Evolutionary conservation across 92 coral and sea anemone species (phyloP).

Genomic region (Epizoanthus rinbou): DNA sequence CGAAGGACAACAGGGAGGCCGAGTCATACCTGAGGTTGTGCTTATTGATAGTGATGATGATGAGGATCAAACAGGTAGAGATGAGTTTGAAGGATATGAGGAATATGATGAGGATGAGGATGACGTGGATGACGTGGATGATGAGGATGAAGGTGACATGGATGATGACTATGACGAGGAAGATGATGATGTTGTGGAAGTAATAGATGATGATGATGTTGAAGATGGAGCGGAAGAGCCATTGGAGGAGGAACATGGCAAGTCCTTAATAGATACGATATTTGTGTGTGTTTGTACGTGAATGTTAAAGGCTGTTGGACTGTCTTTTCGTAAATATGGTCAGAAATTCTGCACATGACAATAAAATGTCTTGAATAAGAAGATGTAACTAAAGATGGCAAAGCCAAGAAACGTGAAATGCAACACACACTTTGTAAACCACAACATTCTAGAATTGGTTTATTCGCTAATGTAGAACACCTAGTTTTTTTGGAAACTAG

Average conservation of each 20-base stretch:
- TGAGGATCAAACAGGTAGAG: constrained; percentile 65
- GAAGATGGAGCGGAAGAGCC: constrained; percentile 45
- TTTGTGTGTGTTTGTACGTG: too few relatives aligned
- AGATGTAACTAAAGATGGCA: too few relatives aligned
- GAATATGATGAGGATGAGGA: constrained; percentile 9
- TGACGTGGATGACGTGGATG: constrained; percentile 14
- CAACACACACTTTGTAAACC: too few relatives aligned
- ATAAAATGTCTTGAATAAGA: too few relatives aligned
- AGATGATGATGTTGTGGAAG: constrained; percentile 50
- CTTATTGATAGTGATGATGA: constrained; percentile 88
- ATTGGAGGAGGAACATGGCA: constrained; percentile 29
- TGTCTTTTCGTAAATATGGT: too few relatives aligned
- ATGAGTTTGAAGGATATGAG: constrained; percentile 48
- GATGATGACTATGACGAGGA: constrained; percentile 42
- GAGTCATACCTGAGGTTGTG: constrained; percentile 74
- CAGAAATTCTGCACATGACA: too few relatives aligned
- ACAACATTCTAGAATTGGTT: too few relatives aligned
- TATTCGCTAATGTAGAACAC: too few relatives aligned
- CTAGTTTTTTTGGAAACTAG: too few relatives aligned
- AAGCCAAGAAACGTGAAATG: too few relatives aligned
- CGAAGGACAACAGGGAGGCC: background rate
- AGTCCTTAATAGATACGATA: background rate
- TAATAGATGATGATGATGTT: constrained; percentile 52
- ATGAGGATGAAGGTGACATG: background rate
- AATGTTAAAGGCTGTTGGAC: too few relatives aligned